phyloP scores from a whole-genome alignment of 2,113 vertebrate genomes.

The Paralichthys olivaceus region DNA sequence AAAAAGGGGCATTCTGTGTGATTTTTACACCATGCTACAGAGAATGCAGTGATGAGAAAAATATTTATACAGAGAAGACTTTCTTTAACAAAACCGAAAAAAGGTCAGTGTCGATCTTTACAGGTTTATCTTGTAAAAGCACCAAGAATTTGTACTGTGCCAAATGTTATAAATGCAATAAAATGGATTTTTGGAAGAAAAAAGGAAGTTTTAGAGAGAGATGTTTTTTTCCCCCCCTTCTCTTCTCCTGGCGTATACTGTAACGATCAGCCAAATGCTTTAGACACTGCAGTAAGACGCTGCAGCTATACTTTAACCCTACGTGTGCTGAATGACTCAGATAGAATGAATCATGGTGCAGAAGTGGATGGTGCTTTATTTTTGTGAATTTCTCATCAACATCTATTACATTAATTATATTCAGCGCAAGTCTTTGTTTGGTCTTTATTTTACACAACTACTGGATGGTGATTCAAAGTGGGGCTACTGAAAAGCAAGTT shows the following conservation, averaged over 20 bases:
- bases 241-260: conserved; percentile 75
- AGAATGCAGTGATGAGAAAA: conserved; percentile 84
- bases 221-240: conserved; percentile 54
- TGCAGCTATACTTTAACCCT: conserved; percentile 88
- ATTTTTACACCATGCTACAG: conserved; percentile 87
- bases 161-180: conserved; percentile 96
- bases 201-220: conserved; percentile 67
- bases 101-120: conserved; percentile 87
- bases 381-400: conserved; percentile 9
- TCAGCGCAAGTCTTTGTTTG: neutral
- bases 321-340: conserved; percentile 70
- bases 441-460: conserved; percentile 2
- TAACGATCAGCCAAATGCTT: conserved; percentile 83
- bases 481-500: conserved; percentile 44
- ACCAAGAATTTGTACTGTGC: conserved; percentile 94
- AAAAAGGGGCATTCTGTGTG: conserved; percentile 85
- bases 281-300: conserved; percentile 88
- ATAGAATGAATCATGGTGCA: conserved; percentile 66
- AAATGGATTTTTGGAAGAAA: conserved; percentile 87
- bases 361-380: conserved; percentile 51
- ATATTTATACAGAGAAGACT: conserved; percentile 89
- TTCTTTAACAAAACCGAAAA: conserved; percentile 85
- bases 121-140: conserved; percentile 92
- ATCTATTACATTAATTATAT: conserved; percentile 9
- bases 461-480: conserved; percentile 30